Percentiles rank a stretch among this genome's conserved stretches.
phyloP scores from a whole-genome alignment of 2,797 vertebrate genomes.

The Epinephelus coioides region DNA sequence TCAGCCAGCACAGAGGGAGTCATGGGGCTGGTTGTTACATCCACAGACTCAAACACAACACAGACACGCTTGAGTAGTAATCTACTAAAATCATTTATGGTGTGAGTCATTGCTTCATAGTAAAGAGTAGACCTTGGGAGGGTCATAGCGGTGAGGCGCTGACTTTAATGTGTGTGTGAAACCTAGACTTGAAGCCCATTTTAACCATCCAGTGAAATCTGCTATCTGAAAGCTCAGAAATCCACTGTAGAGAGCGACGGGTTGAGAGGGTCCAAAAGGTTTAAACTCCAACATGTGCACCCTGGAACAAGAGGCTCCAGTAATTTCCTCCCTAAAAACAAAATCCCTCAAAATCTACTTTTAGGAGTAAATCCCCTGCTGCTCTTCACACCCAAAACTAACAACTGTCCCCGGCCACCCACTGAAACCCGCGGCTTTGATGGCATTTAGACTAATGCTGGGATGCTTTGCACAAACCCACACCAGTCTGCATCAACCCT shows the following conservation, averaged over 20 bases:
- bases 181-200: background rate
- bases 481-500: constrained; percentile 7
- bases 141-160: constrained; percentile 2
- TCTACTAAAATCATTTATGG: constrained; percentile 45
- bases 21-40: background rate
- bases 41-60: constrained; percentile 43
- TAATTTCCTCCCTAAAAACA: constrained; percentile 55
- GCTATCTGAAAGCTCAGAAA: constrained; percentile 8
- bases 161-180: constrained; percentile 1
- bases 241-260: background rate
- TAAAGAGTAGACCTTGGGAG: constrained; percentile 6
- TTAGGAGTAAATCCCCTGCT: constrained; percentile 69
- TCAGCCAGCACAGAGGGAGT: constrained; percentile 35
- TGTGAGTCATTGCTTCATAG: constrained; percentile 35
- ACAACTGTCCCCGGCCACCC: constrained; percentile 67
- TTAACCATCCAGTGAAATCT: constrained; percentile 26
- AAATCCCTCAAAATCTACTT: constrained; percentile 80
- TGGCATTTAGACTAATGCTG: constrained; percentile 42
- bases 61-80: constrained; percentile 36
- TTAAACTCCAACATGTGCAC: constrained; percentile 60
- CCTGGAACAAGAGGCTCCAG: constrained; percentile 48
- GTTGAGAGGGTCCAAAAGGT: constrained; percentile 57
- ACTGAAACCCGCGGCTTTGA: constrained; percentile 57
- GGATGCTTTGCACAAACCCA: constrained; percentile 18
- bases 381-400: constrained; percentile 77